Conservation (phyloP, 1,140 invertebrate genomes). For the Procambarus clarkii region DNA sequence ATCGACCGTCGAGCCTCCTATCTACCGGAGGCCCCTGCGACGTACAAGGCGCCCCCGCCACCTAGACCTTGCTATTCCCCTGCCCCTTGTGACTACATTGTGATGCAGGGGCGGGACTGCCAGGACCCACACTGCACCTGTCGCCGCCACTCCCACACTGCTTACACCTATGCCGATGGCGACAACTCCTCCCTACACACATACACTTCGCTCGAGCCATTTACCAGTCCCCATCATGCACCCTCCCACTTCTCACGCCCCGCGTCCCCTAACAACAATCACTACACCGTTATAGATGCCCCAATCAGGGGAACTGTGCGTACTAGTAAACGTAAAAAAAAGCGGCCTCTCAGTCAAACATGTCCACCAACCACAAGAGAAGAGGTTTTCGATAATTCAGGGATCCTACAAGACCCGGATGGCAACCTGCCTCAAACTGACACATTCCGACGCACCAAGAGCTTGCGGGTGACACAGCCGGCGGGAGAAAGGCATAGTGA, state of each 20-base stretch:
- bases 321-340: slow-evolving; percentile 49
- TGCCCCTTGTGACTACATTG: slow-evolving; percentile 54
- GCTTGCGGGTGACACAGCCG: slow-evolving; percentile 21
- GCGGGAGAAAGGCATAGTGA: slow-evolving; percentile 23
- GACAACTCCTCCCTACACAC: slow-evolving; percentile 63
- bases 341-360: slow-evolving; percentile 47
- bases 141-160: slow-evolving; percentile 44
- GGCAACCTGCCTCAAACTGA: background rate
- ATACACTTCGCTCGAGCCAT: slow-evolving; percentile 61
- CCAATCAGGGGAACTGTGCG: slow-evolving; percentile 53
- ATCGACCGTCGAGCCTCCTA: slow-evolving; percentile 42
- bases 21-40: slow-evolving; percentile 38
- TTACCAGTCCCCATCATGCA: slow-evolving; percentile 20
- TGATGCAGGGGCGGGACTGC: slow-evolving; percentile 55
- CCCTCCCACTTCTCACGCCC: background rate
- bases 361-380: slow-evolving; percentile 12
- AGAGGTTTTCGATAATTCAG: background rate
- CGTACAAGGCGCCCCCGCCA: slow-evolving; percentile 46
- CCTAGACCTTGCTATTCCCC: slow-evolving; percentile 52
- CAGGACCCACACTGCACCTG: slow-evolving; percentile 52
- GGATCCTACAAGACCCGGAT: background rate
- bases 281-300: slow-evolving; percentile 53
- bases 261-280: slow-evolving; percentile 29
- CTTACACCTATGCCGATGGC: slow-evolving; percentile 56
- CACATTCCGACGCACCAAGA: slow-evolving; percentile 60